Conservation (phyloP, 2,113 vertebrate genomes). For the Callopanchax toddi region DNA sequence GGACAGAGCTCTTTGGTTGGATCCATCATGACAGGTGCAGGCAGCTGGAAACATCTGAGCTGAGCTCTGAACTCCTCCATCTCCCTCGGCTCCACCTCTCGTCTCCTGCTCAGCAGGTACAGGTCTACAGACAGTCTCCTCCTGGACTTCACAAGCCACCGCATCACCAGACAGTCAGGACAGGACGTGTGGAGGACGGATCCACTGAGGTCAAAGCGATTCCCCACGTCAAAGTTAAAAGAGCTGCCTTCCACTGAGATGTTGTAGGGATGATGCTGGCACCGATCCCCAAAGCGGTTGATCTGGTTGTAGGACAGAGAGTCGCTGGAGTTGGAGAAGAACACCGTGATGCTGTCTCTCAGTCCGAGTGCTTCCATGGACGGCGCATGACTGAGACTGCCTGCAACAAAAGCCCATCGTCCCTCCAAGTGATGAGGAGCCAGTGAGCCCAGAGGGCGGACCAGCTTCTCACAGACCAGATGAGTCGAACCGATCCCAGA, state of each 20-base stretch:
- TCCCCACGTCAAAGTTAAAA: constrained; percentile 39
- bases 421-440: constrained; percentile 26
- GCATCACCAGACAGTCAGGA: constrained; percentile 58
- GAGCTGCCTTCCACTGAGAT: constrained; percentile 24
- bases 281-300: constrained; percentile 48
- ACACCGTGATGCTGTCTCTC: too few species aligned
- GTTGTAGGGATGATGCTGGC: constrained; percentile 43
- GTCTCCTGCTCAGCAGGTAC: constrained; percentile 60
- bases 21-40: constrained; percentile 44
- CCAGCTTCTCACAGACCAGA: too few species aligned
- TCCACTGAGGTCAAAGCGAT: constrained; percentile 37
- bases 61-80: constrained; percentile 58
- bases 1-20: constrained; percentile 51
- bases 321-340: too few species aligned
- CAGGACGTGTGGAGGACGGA: constrained; percentile 39
- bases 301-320: constrained; percentile 30
- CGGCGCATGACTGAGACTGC: constrained; percentile 31
- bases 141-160: constrained; percentile 38
- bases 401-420: constrained; percentile 52
- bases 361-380: constrained; percentile 49
- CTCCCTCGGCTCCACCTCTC: constrained; percentile 40
- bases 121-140: constrained; percentile 37
- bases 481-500: too few species aligned
- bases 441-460: constrained; percentile 22
- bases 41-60: constrained; percentile 45